These are phyloP conservation scores for Papilio elwesi DNA, from an alignment of 2,888 invertebrate genomes.

Conservation along the genomic window DNA sequence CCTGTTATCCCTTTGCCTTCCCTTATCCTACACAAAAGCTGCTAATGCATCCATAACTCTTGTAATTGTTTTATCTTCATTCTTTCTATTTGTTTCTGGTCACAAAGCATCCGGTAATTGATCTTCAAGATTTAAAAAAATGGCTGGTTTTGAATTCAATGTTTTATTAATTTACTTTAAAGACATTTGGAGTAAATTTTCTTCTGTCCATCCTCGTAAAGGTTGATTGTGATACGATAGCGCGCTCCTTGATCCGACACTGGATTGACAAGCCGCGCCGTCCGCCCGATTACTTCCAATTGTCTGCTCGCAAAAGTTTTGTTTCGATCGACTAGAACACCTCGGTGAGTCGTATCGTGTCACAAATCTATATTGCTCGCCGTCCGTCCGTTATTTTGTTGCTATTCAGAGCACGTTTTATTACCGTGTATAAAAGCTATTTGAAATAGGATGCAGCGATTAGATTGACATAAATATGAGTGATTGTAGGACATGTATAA, in stretches of 20 bases:
- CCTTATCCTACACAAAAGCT: too few relatives aligned
- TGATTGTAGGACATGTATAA: not conserved
- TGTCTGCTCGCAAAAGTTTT: conserved; percentile 24
- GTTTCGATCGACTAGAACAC: conserved; percentile 1
- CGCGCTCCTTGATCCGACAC: conserved; percentile 21
- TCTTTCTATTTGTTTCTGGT: not conserved
- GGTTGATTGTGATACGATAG: conserved; percentile 1
- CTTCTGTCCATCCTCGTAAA: not conserved
- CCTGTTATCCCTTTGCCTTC: too few relatives aligned
- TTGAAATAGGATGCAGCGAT: not conserved
- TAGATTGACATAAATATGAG: not conserved
- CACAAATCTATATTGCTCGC: not conserved
- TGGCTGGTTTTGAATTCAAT: not conserved
- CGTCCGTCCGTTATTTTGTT: not conserved
- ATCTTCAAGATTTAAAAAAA: not conserved
- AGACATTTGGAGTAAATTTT: not conserved
- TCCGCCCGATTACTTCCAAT: conserved; percentile 24
- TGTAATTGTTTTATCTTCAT: too few relatives aligned
- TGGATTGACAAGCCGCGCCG: conserved; percentile 15
- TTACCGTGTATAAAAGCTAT: not conserved
- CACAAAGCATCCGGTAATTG: not conserved
- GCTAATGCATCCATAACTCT: too few relatives aligned
- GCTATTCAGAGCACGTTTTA: not conserved
- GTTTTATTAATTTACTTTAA: not conserved
- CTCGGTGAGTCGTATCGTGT: conserved; percentile 16